These are phyloP conservation scores for Quadroppia sp. DNA, from an alignment of 2,888 invertebrate genomes.

Conservation along the genomic window DNA sequence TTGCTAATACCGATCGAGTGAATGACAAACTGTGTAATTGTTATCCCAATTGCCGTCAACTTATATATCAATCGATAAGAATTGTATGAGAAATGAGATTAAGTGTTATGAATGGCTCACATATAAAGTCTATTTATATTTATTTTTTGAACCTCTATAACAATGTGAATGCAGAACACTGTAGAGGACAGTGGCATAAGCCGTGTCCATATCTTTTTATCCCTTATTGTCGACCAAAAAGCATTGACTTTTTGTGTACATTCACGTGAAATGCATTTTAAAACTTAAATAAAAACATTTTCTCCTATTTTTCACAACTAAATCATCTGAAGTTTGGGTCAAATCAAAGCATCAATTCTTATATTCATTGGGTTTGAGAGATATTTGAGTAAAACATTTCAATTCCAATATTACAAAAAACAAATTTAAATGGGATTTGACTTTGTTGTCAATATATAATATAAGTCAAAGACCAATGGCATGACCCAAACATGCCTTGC, in stretches of 20 bases:
- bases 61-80: neutral
- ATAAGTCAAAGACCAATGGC: too few relatives aligned
- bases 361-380: too few relatives aligned
- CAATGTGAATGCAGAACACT: neutral
- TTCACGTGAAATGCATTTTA: neutral
- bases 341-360: too few relatives aligned
- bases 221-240: neutral
- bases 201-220: neutral
- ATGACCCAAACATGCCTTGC: too few relatives aligned
- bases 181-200: neutral
- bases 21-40: neutral
- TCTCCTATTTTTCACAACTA: too few relatives aligned
- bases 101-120: neutral
- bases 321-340: too few relatives aligned
- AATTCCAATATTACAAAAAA: too few relatives aligned
- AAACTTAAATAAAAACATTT: neutral
- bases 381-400: too few relatives aligned
- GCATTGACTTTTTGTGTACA: neutral
- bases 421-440: too few relatives aligned
- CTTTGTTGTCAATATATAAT: too few relatives aligned
- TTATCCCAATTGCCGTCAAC: neutral
- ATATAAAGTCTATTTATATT: neutral
- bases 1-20: neutral
- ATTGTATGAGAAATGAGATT: slow-evolving; percentile 3
- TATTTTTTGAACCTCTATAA: neutral